A percentile compares a stretch with the other conserved stretches of the same genome.
phyloP scores from a whole-genome alignment of 37 sponge, comb jelly and placozoan species.

The Axinella damicornis region DNA sequence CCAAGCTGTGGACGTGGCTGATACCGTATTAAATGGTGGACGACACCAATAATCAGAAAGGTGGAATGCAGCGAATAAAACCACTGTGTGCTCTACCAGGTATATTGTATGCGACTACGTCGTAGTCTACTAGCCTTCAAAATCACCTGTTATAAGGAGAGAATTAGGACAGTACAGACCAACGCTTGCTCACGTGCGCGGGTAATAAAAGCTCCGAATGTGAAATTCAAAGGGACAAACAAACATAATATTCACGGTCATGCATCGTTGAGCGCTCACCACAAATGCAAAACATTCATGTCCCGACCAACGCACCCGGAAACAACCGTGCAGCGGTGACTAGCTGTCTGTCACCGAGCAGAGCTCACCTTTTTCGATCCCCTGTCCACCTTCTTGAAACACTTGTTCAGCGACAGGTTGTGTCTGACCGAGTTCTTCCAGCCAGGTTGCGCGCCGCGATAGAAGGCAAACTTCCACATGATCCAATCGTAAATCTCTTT shows the following conservation, averaged over 20 bases:
- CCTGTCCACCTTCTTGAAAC: slow-evolving; percentile 78
- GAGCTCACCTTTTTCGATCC: not conserved
- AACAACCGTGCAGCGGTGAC: not conserved
- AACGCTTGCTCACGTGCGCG: no score
- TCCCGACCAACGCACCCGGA: not conserved
- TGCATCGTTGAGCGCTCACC: slow-evolving; percentile 28
- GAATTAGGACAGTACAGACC: no score
- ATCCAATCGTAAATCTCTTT: slow-evolving; percentile 88
- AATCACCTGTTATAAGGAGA: no score
- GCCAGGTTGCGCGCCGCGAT: slow-evolving; percentile 68
- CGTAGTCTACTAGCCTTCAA: no score
- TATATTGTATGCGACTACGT: no score
- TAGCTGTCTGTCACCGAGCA: not conserved
- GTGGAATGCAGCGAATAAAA: no score
- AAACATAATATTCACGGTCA: slow-evolving; percentile 28
- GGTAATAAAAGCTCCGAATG: no score
- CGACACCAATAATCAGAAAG: no score
- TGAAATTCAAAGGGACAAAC: no score
- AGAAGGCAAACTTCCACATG: slow-evolving; percentile 80
- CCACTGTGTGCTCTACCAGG: no score
- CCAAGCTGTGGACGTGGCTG: no score
- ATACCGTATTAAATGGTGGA: no score
- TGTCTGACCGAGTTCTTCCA: slow-evolving; percentile 95
- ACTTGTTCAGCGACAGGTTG: slow-evolving; percentile 94
- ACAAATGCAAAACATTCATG: slow-evolving; percentile 39